Conservation (phyloP, 2,888 invertebrate species). For the Eurois occulta region DNA sequence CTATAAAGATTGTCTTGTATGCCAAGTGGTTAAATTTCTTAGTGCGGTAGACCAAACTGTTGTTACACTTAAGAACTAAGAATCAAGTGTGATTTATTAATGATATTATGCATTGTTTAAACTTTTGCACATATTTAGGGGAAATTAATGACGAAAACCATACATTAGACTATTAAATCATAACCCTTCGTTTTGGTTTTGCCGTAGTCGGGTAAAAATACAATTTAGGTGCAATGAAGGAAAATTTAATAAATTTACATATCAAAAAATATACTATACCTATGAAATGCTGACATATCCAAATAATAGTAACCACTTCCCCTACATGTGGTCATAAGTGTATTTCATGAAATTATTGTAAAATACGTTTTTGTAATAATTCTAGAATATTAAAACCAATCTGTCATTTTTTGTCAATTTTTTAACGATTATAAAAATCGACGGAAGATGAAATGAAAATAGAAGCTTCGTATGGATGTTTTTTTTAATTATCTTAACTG, state of each 20-base stretch:
- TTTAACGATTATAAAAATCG: neutral
- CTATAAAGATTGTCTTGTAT: constrained; percentile 65
- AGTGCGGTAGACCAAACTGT: constrained; percentile 76
- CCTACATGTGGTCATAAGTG: constrained; percentile 44
- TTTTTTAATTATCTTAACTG: constrained; percentile 2
- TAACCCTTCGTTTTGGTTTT: neutral
- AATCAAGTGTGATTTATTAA: constrained; percentile 62
- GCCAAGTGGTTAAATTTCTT: constrained; percentile 74
- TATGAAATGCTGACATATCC: neutral
- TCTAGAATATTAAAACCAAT: constrained; percentile 24
- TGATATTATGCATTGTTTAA: constrained; percentile 40
- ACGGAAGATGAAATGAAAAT: neutral
- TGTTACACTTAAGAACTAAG: constrained; percentile 69
- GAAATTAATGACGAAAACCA: neutral
- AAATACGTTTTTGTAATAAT: constrained; percentile 57
- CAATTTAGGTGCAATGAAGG: neutral
- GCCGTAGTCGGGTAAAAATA: neutral
- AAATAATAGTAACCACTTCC: neutral
- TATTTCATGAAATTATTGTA: constrained; percentile 31
- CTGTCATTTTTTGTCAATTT: constrained; percentile 25
- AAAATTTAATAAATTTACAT: constrained; percentile 1
- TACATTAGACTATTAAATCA: neutral
- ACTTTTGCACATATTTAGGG: constrained; percentile 46
- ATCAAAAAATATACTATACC: neutral
- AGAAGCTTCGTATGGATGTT: neutral